phyloP scores from a whole-genome alignment of 2,888 invertebrate species.

The Lepas anatifera region DNA sequence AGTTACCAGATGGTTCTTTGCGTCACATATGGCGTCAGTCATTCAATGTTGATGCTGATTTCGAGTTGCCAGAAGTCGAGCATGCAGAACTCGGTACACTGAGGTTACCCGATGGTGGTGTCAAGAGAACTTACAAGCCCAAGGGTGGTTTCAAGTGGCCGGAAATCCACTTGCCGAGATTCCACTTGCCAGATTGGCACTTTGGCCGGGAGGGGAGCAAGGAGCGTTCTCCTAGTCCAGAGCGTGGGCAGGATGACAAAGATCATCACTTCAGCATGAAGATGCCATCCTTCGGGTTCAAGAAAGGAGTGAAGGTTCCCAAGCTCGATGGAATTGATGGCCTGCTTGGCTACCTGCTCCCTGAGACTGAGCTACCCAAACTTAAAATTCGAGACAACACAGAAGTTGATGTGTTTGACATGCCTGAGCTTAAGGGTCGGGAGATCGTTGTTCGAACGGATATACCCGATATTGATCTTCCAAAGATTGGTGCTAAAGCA shows the following conservation, averaged over 20 bases:
- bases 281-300: background rate
- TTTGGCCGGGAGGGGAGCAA: background rate
- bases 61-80: slow-evolving; percentile 16
- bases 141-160: background rate
- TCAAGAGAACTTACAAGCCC: background rate
- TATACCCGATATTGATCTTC: background rate
- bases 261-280: background rate
- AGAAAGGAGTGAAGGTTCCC: background rate
- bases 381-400: background rate
- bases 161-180: background rate
- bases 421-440: background rate
- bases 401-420: background rate
- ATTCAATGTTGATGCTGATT: slow-evolving; percentile 14
- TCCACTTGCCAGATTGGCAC: slow-evolving; percentile 4
- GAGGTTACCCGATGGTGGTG: background rate
- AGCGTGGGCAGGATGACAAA: background rate
- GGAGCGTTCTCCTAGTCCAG: background rate
- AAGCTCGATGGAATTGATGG: background rate
- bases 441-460: background rate
- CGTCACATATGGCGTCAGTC: background rate
- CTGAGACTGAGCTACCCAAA: background rate
- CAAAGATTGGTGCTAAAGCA: background rate
- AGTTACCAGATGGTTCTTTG: background rate
- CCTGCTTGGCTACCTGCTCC: background rate
- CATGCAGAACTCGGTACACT: slow-evolving; percentile 15